Conservation (phyloP, 2,113 vertebrate genomes). For the Thamnaconus septentrionalis region DNA sequence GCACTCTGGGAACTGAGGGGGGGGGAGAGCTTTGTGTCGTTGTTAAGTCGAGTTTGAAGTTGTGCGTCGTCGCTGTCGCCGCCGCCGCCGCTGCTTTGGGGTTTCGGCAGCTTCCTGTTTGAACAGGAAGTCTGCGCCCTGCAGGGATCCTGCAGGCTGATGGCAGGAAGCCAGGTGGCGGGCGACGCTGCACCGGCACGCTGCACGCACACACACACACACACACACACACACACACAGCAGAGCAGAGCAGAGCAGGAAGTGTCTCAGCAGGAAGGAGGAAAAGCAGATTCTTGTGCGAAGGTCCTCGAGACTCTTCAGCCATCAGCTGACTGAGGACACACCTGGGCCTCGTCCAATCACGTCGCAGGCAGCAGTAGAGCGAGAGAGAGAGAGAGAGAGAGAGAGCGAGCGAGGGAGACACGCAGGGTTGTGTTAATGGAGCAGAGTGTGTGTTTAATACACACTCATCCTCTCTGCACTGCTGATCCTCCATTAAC, state of each 20-base stretch:
- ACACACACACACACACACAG: slow-evolving; percentile 6
- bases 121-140: slow-evolving; percentile 32
- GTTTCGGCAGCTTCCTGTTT: background rate
- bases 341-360: slow-evolving; percentile 15
- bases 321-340: slow-evolving; percentile 2
- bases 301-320: slow-evolving; percentile 13
- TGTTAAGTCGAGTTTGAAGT: background rate
- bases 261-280: background rate
- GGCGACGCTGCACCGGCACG: background rate
- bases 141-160: slow-evolving; percentile 26
- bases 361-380: background rate
- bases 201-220: background rate
- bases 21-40: slow-evolving; percentile 13
- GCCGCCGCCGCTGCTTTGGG: slow-evolving; percentile 49
- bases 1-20: slow-evolving; percentile 88
- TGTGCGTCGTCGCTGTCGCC: background rate
- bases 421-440: slow-evolving; percentile 29
- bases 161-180: slow-evolving; percentile 34
- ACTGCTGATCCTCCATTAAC: slow-evolving; percentile 57
- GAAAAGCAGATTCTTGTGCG: slow-evolving; percentile 12
- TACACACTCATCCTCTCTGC: slow-evolving; percentile 49
- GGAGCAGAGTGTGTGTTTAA: slow-evolving; percentile 49
- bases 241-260: slow-evolving; percentile 5
- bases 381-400: slow-evolving; percentile 28
- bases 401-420: slow-evolving; percentile 21